phyloP scores from a whole-genome alignment of 2,797 vertebrate species.

The Neomorphus geoffroyi region DNA sequence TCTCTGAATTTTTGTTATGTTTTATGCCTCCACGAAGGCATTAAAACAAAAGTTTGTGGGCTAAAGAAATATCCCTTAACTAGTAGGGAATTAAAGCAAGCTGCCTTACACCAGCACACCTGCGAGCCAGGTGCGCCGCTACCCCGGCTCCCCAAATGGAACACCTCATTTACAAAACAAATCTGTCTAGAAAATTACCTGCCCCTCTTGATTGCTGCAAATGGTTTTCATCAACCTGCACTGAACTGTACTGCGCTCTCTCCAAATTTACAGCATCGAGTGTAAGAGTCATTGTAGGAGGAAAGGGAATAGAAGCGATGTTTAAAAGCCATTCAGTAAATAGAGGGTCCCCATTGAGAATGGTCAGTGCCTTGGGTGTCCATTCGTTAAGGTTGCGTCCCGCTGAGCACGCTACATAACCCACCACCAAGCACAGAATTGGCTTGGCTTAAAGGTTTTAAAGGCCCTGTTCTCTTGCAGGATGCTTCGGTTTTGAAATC shows the following conservation, averaged over 20 bases:
- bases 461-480: conserved; percentile 38
- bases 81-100: conserved; percentile 50
- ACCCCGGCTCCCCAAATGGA: conserved; percentile 60
- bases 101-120: conserved; percentile 51
- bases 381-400: neutral
- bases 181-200: conserved; percentile 62
- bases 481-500: conserved; percentile 61
- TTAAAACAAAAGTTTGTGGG: conserved; percentile 62
- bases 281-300: neutral
- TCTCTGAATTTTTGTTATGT: conserved; percentile 54
- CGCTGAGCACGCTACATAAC: neutral
- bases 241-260: neutral
- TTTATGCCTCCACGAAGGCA: conserved; percentile 60
- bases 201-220: conserved; percentile 41
- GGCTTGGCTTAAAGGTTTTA: neutral
- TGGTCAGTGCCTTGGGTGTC: neutral
- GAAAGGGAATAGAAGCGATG: neutral
- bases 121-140: conserved; percentile 37
- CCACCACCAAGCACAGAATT: neutral
- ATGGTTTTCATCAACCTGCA: conserved; percentile 61
- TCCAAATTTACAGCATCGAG: neutral
- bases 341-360: neutral
- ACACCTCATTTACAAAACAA: conserved; percentile 71
- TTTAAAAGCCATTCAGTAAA: neutral
- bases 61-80: conserved; percentile 56